Evolutionary conservation across 2,888 invertebrate genomes (phyloP), one percentile per base, ranked within the genome.

Genomic region (Mesorhabditis belari): DNA sequence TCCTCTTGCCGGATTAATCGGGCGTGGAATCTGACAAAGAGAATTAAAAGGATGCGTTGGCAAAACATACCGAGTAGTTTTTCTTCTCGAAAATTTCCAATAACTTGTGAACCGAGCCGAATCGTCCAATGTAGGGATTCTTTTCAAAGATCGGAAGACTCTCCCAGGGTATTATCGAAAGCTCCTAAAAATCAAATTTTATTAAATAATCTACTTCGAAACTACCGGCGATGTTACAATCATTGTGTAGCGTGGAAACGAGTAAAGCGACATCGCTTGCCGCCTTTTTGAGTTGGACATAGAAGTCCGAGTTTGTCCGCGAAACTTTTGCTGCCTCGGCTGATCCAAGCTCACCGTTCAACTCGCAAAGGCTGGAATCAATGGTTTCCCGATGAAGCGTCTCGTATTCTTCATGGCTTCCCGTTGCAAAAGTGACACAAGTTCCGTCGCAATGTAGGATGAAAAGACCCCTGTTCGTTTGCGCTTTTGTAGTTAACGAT

Each of bases 141-240:
- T 66, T 55, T n/a, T n/a, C n/a, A 52, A 73, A 74, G 27, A 77
- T 63, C 2, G 73, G 67, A 9, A 76, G 55, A 24, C 60, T 57
- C 53, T 76, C 76, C 71, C 74, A 76, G n/a, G 74, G 71, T 52
- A 75, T 61, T 9, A 60, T 60, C 1, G 68, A 64, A 0, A 70
- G 52, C 50, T 62, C 62, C 58, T 61, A 55, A 2, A n/a, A 9
- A 17, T 57, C 3, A n/a, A n/a, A n/a, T 51, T 51, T n/a, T 3
- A 19, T 51, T 2, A 9, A n/a, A 23, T 19, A 51, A 21, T 12
- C 12, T 21, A 51, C n/a, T n/a, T n/a, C n/a, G n/a, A 51, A 19
- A 9, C 19, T 23, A 21, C 23, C 51, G 51, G 44, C n/a, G 44
- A 35, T 9, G n/a, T 35, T 9, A 35, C 44, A n/a, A 35, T 9